A percentile compares a stretch with the other conserved stretches of the same genome.
phyloP scores from a whole-genome alignment of 2,113 vertebrate genomes.

The Eubucco bourcierii region DNA sequence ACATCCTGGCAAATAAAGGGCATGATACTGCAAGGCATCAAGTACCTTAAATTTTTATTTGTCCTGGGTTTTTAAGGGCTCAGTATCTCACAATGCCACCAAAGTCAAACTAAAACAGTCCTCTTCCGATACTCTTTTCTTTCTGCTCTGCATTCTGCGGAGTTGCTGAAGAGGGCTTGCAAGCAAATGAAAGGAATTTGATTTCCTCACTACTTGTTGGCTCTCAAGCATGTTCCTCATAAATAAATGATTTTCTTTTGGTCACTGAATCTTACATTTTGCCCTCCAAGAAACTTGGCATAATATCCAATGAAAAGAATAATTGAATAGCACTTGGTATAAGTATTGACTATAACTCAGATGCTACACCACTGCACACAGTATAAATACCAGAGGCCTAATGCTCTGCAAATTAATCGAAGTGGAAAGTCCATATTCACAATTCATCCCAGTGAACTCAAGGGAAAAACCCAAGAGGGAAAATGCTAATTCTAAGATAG shows the following conservation, averaged over 20 bases:
- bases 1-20: neutral
- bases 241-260: neutral
- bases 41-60: neutral
- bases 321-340: neutral
- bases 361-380: neutral
- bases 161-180: neutral
- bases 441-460: neutral
- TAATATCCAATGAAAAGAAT: slow-evolving; percentile 1
- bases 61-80: neutral
- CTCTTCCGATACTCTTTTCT: neutral
- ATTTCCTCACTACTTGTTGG: neutral
- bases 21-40: neutral
- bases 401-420: neutral
- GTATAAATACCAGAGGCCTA: neutral
- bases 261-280: neutral
- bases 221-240: neutral
- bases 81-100: neutral
- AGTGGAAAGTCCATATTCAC: neutral
- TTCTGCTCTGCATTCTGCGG: neutral
- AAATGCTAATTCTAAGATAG: neutral
- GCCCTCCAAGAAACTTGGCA: neutral
- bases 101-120: neutral
- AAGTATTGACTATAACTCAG: neutral
- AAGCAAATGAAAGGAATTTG: neutral
- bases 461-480: neutral